Conservation (phyloP, 2,797 vertebrate genomes). For the Sebastes hopkinsi region DNA sequence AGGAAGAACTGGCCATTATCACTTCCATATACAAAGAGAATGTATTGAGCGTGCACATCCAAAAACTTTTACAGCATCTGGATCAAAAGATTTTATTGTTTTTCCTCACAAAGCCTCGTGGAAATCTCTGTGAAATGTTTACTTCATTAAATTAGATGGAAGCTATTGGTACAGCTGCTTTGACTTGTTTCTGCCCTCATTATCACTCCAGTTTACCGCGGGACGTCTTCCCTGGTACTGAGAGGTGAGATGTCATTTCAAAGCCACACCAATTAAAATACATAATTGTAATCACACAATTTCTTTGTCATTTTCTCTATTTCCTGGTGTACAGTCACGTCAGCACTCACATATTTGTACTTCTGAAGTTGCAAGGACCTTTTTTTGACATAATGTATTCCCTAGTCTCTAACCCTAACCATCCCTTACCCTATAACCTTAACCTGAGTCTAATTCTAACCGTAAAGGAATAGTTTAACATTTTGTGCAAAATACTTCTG, state of each 20-base stretch:
- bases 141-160: background rate
- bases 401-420: too few species aligned
- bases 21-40: background rate
- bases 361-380: too few species aligned
- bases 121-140: background rate
- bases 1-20: slow-evolving; percentile 10
- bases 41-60: background rate
- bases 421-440: too few species aligned
- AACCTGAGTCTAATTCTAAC: too few species aligned
- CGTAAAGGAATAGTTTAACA: too few species aligned
- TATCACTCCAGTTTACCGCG: background rate
- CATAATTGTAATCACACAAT: background rate
- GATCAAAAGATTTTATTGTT: background rate
- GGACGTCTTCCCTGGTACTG: background rate
- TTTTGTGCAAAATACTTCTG: background rate
- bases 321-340: too few species aligned
- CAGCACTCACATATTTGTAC: too few species aligned
- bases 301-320: background rate
- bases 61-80: background rate
- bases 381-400: too few species aligned
- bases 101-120: background rate
- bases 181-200: slow-evolving; percentile 1
- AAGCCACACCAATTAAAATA: background rate
- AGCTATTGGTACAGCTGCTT: background rate
- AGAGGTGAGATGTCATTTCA: background rate